Evolutionary conservation across 2,113 vertebrate genomes (phyloP), one percentile per base, ranked within the genome.

Genomic region (Cottus gobio): DNA sequence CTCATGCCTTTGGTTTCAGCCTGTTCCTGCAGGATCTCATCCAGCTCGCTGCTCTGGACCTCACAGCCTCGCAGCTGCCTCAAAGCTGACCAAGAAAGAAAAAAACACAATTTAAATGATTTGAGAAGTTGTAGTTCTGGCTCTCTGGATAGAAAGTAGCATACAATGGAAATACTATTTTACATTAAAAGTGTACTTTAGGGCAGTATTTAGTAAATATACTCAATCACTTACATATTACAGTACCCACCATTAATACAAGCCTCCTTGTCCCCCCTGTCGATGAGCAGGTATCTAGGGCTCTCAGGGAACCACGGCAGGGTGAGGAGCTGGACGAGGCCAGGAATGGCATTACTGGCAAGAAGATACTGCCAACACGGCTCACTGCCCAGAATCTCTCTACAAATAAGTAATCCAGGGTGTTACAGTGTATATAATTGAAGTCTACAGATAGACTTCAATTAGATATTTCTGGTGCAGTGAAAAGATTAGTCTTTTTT

Each of bases 231-330:
- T 2, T 71, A 22, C 20, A 65, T 34, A 54, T 24, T 30, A 24
- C 31, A 36, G 8, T 28, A 74, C 73, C 89, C 90, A 99, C 97
- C 97, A 20, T 91, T 88, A 37, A 96, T 80, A 81, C 97, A 98
- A 79, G 95, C 94, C 24, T 96, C 92, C 18, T 95, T 93, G 80
- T 98, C 96, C 22, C 95, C 96, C 61, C 87, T 34, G 92, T 99
- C 97, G 46, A 97, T 97, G 84, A 99, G 93, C 78, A 99, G 94
- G 85, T 96, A 98, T 20, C 96, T 94, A 15, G 97, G 97, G 75
- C 97, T 98, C 87, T 99, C 97, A 5, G 97, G 97, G 73, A 97
- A 91, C 96, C 96, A 97, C 1, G 97, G 97, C 85, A 98, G 91
- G 61, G 92, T 94, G 7, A 91, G 65, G 20, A 99, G 94, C 91